Evolutionary conservation across 2,113 vertebrate genomes (phyloP).

Genomic region (Grallaria varia): DNA sequence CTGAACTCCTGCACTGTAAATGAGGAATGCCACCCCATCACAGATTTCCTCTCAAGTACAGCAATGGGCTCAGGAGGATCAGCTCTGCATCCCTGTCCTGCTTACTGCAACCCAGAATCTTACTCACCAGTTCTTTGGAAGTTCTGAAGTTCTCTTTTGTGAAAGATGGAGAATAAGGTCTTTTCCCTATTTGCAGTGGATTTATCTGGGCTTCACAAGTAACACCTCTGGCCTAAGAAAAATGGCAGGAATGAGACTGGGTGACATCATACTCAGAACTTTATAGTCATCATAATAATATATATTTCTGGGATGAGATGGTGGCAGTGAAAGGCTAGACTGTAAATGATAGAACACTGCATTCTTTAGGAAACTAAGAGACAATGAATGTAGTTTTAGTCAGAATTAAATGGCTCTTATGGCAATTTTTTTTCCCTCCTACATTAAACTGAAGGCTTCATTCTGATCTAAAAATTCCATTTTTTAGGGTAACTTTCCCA

Average conservation of each 20-base stretch:
- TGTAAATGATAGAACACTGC: background rate
- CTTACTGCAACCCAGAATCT: background rate
- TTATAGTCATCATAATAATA: background rate
- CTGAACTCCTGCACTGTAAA: background rate
- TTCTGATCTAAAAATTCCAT: background rate
- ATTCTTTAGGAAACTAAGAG: background rate
- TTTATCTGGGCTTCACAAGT: constrained; percentile 79
- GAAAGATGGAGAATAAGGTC: constrained; percentile 72
- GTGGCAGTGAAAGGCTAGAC: background rate
- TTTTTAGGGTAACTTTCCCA: background rate
- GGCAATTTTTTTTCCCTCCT: fast-evolving
- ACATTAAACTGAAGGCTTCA: background rate
- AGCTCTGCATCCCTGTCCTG: background rate
- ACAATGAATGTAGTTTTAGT: background rate
- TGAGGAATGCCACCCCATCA: background rate
- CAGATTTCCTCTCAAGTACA: background rate
- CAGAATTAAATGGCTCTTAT: background rate
- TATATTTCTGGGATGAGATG: background rate
- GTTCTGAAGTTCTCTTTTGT: constrained; percentile 78
- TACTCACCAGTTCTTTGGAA: constrained; percentile 78
- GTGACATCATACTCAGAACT: background rate
- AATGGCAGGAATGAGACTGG: background rate
- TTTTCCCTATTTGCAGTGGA: constrained; percentile 77
- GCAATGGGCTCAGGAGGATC: background rate
- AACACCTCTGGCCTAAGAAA: constrained; percentile 76